Percentiles rank a stretch among this genome's conserved stretches.
These are phyloP conservation scores for Agrenia bidenticulata DNA, from an alignment of 2,888 invertebrate species.

Conservation along the genomic window DNA sequence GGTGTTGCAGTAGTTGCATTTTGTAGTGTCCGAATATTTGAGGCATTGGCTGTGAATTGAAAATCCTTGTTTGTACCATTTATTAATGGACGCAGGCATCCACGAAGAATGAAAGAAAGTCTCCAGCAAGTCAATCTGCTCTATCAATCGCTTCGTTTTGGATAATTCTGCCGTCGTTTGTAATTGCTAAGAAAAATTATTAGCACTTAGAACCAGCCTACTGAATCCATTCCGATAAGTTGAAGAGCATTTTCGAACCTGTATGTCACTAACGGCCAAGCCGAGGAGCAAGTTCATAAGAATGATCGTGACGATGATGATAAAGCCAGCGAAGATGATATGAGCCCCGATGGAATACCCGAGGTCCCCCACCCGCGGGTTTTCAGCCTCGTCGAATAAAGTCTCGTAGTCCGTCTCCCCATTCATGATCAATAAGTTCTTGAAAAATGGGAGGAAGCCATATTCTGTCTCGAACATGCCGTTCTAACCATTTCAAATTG, in stretches of 20 bases:
- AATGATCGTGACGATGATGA: constrained; percentile 52
- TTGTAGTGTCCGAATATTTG: too few relatives aligned
- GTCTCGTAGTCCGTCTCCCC: constrained; percentile 52
- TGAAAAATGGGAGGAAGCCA: constrained; percentile 29
- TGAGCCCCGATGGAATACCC: constrained; percentile 49
- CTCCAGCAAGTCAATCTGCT: constrained; percentile 24
- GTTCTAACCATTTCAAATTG: constrained; percentile 13
- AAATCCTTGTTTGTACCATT: too few relatives aligned
- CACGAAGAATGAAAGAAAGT: constrained; percentile 8
- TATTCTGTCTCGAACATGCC: constrained; percentile 21
- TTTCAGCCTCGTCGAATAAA: constrained; percentile 41
- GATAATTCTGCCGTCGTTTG: constrained; percentile 14
- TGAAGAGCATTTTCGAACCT: background rate
- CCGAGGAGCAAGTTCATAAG: constrained; percentile 53
- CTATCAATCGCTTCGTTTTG: constrained; percentile 12
- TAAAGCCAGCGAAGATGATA: constrained; percentile 49
- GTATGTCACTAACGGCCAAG: constrained; percentile 50
- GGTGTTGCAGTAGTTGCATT: too few relatives aligned
- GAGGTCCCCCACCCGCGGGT: constrained; percentile 11
- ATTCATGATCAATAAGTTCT: constrained; percentile 52
- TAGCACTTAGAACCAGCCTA: background rate
- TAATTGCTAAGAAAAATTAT: constrained; percentile 5
- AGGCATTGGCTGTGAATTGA: too few relatives aligned
- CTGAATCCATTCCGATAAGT: too few relatives aligned
- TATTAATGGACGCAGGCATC: too few relatives aligned